phyloP scores from a whole-genome alignment of 2,888 invertebrate species.

The Camponotus fellah region DNA sequence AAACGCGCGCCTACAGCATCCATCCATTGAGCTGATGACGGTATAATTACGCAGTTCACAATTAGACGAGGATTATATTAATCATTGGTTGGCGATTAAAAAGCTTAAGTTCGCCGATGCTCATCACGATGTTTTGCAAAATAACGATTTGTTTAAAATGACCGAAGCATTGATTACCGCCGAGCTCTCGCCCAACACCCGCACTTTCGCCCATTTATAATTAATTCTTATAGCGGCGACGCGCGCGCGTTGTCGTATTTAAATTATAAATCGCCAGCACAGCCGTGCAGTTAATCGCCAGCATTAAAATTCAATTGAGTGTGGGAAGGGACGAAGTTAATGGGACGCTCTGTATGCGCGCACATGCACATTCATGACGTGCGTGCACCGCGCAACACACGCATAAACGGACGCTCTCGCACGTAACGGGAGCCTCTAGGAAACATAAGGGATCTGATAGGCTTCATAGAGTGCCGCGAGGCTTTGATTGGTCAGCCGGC shows the following conservation, averaged over 20 bases:
- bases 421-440: conserved; percentile 52
- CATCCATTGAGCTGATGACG: conserved; percentile 11
- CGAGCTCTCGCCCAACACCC: conserved; percentile 14
- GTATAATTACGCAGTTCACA: conserved; percentile 25
- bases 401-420: conserved; percentile 42
- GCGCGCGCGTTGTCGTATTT: conserved; percentile 46
- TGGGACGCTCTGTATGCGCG: conserved; percentile 58
- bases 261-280: conserved; percentile 45
- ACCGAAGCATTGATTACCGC: conserved; percentile 44
- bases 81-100: conserved; percentile 1
- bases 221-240: conserved; percentile 50
- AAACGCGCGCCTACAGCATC: not conserved
- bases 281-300: conserved; percentile 51
- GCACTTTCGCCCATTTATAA: conserved; percentile 49
- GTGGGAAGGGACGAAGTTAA: conserved; percentile 62
- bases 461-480: conserved; percentile 75
- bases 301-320: conserved; percentile 54
- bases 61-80: conserved; percentile 44
- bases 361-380: not conserved
- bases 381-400: not conserved
- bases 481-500: conserved; percentile 81
- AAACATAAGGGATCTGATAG: conserved; percentile 76
- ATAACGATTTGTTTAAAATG: conserved; percentile 30
- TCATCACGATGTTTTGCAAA: conserved; percentile 35
- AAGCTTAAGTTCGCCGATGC: conserved; percentile 23